These are phyloP conservation scores for Pedicia rivosa DNA, from an alignment of 2,888 invertebrate species.

Conservation along the genomic window DNA sequence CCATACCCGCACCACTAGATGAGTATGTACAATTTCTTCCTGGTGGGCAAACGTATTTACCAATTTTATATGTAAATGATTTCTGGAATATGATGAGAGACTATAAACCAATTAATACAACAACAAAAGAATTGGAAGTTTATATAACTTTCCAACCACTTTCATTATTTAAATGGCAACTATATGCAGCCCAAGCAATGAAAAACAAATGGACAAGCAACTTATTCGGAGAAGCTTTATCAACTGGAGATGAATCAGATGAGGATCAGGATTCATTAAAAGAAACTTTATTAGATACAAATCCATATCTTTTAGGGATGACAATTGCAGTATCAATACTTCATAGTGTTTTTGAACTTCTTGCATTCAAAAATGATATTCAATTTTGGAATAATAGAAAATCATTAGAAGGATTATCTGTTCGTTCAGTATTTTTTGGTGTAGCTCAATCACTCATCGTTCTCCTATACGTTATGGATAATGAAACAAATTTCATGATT, in stretches of 20 bases:
- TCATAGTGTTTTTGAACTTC: conserved; percentile 93
- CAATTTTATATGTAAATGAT: conserved; percentile 88
- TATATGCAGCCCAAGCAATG: conserved; percentile 94
- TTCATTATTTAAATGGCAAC: conserved; percentile 93
- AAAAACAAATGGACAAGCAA: conserved; percentile 61
- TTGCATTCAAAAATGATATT: conserved; percentile 99
- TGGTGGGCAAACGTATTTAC: conserved; percentile 76
- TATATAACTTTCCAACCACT: conserved; percentile 73
- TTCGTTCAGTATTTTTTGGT: conserved; percentile 94
- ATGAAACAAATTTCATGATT: conserved; percentile 95
- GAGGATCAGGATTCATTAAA: conserved; percentile 82
- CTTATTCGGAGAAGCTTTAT: conserved; percentile 47
- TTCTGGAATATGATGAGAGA: conserved; percentile 98
- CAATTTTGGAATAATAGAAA: conserved; percentile 99
- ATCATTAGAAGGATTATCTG: conserved; percentile 91
- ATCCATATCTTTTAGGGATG: conserved; percentile 81
- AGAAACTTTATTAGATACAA: conserved; percentile 91
- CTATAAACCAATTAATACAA: conserved; percentile 80
- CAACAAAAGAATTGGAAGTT: conserved; percentile 53
- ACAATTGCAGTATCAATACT: conserved; percentile 86
- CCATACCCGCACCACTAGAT: conserved; percentile 82
- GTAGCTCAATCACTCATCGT: conserved; percentile 96
- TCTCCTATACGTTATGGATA: conserved; percentile 90
- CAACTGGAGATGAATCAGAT: conserved; percentile 61
- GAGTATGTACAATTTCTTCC: conserved; percentile 82